phyloP scores from a whole-genome alignment of 1,140 invertebrate species.

The Tetramorium parvispinum region DNA sequence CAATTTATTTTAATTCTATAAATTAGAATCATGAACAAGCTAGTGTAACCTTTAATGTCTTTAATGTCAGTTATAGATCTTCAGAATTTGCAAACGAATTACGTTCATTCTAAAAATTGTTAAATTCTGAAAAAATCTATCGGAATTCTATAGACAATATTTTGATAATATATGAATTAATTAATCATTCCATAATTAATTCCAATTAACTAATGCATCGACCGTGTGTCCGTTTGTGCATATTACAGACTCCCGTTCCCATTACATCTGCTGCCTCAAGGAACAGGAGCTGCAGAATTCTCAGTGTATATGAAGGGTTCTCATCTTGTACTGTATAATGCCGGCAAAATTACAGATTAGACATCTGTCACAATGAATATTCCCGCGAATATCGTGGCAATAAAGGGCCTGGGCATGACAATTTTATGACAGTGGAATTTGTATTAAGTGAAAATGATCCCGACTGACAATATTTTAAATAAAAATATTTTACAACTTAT shows the following conservation, averaged over 20 bases:
- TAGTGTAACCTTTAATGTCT: background rate
- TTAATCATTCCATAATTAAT: conserved; percentile 11
- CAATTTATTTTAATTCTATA: background rate
- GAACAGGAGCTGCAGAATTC: conserved; percentile 35
- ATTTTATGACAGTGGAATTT: conserved; percentile 10
- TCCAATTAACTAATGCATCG: conserved; percentile 35
- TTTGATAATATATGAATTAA: background rate
- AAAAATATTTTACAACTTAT: background rate
- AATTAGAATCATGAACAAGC: background rate
- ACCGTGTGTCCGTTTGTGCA: conserved; percentile 1
- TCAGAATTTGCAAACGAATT: background rate
- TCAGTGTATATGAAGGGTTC: conserved; percentile 17
- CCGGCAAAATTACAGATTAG: conserved; percentile 42
- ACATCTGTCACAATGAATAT: conserved; percentile 53
- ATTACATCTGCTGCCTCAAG: conserved; percentile 41
- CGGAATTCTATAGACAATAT: background rate
- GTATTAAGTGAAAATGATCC: background rate
- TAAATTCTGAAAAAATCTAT: background rate
- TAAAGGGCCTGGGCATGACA: background rate
- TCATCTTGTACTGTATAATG: background rate
- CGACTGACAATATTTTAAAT: background rate
- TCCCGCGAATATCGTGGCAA: conserved; percentile 14
- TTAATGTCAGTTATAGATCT: background rate
- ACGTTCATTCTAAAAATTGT: background rate
- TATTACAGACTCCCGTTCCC: background rate